Base-by-base conservation (phyloP, 2,113 vertebrate species). In the Alligator sinensis region DNA sequence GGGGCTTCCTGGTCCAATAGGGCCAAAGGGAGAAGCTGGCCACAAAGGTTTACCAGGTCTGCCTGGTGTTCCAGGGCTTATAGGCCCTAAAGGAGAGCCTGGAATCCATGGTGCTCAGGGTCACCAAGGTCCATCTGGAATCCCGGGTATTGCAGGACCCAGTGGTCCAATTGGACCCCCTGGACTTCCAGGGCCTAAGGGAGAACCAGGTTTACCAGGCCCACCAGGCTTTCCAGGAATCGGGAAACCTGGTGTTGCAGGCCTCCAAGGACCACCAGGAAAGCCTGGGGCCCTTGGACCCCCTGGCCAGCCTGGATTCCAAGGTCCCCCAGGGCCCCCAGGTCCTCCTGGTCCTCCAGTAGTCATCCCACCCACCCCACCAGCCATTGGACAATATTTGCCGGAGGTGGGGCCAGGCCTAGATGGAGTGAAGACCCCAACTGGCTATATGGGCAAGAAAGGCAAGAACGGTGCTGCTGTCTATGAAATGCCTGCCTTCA, bases 401-500 rank as follows among this genome's bases (percentile, higher is more conserved):
- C 98, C 99, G 0, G 98, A 98, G 62, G 96, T 95, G 24, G 99
- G 98, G 61, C 98, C 98, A 0, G 98, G 98, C 15, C 96, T 99
- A 78, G 98, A 97, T 0, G 98, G 98, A 3, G 21, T 97, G 75
- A 98, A 98, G 93, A 96, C 98, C 3, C 98, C 98, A n/a, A 98
- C 98, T 5, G 97, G 96, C 92, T 98, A 98, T 54, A 97, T 96
- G n/a, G 98, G 98, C 96, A 98, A 98, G 94, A 99, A 99, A 82
- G 97, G 96, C 90, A 99, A 98, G 93, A 97, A 97, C 0, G 98
- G 97, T 7, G 98, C 89, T 0, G 58, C 62, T 0, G 89, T 95
- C 68, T 97, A 97, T 2, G 99, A 99, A 96, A 99, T 99, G 98
- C 99, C 99, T 0, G 98, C 99, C 0, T 99, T 99, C 94, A 99